Base-by-base conservation (phyloP, 1,140 invertebrate species). In the Drosophila sulfurigaster region DNA sequence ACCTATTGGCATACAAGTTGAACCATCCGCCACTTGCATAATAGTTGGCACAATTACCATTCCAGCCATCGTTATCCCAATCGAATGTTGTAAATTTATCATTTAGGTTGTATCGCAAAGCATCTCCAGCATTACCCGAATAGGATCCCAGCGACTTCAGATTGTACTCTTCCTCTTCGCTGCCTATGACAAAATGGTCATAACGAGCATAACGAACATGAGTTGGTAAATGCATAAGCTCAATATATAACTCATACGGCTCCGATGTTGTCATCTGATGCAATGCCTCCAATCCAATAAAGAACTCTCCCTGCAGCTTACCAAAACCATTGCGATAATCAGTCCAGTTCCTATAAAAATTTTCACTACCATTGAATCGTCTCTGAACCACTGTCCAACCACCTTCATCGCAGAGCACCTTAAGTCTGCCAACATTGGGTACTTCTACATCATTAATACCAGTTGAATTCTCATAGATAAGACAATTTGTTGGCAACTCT, bases 21-120 rank as follows among this genome's bases (percentile, higher is more conserved):
- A 95, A 95, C 95, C 95, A 96, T 93, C 94, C 95, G 3, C 94
- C 95, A 15, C 94, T 94, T 30, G 91, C 88, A 43, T 95, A 95
- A 52, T 94, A 93, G 11, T 93, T 78, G 0, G 95, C 95, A 92
- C 96, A 97, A 62, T 95, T 94, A 41, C 94, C 94, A 51, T 92
- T 93, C 92, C 71, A 74, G n/a, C 93, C 94, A 81, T 96, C 96
- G 80, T 96, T 95, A 85, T 96, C 96, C 15, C 93, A 80, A 72
- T 97, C 96, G 11, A 93, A 92, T 0, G 96, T 96, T 35, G 95
- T 95, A 91, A 96, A 96, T 78, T 94, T 94, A 82, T 95, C 94
- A 0, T 94, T 94, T 51, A 95, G 94, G 82, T 96, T 96, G 48
- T 95, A 95, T 5, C 92, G 92, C 28, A 96, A 85, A 0, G 95